These are phyloP conservation scores for Harpagoxenus sublaevis DNA, from an alignment of 2,888 invertebrate species.

Conservation along the genomic window DNA sequence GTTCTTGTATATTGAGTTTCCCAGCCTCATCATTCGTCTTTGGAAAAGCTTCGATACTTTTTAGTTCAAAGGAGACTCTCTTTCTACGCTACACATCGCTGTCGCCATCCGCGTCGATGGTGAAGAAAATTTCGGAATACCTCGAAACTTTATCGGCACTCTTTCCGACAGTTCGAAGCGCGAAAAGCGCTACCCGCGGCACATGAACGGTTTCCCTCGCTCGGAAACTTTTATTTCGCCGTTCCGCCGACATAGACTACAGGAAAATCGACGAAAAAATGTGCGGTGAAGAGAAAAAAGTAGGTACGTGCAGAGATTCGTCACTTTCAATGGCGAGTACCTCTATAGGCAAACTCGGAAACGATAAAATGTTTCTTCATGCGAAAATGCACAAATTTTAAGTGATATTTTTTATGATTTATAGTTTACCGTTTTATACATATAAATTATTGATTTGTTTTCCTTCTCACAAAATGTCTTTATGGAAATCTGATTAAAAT, in stretches of 20 bases:
- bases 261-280: slow-evolving; percentile 51
- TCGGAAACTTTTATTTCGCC: slow-evolving; percentile 78
- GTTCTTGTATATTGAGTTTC: slow-evolving; percentile 39
- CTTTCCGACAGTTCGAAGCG: slow-evolving; percentile 77
- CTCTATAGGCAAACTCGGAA: neutral
- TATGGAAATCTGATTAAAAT: neutral
- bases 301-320: slow-evolving; percentile 43
- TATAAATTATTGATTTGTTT: neutral
- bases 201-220: slow-evolving; percentile 79
- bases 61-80: slow-evolving; percentile 50
- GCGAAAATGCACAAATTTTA: slow-evolving; percentile 23
- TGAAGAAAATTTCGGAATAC: slow-evolving; percentile 79
- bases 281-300: slow-evolving; percentile 23
- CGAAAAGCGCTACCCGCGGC: slow-evolving; percentile 78
- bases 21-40: slow-evolving; percentile 43
- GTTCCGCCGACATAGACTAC: slow-evolving; percentile 52
- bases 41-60: slow-evolving; percentile 47
- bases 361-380: slow-evolving; percentile 8
- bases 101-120: slow-evolving; percentile 54
- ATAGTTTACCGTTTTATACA: neutral
- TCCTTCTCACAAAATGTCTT: neutral
- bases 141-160: slow-evolving; percentile 81
- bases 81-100: slow-evolving; percentile 49
- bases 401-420: slow-evolving; percentile 6
- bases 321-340: slow-evolving; percentile 36